Percentiles rank a stretch among this genome's conserved stretches.
Conservation (phyloP, 2,113 vertebrate genomes). For the Psephotus haematonotus region DNA sequence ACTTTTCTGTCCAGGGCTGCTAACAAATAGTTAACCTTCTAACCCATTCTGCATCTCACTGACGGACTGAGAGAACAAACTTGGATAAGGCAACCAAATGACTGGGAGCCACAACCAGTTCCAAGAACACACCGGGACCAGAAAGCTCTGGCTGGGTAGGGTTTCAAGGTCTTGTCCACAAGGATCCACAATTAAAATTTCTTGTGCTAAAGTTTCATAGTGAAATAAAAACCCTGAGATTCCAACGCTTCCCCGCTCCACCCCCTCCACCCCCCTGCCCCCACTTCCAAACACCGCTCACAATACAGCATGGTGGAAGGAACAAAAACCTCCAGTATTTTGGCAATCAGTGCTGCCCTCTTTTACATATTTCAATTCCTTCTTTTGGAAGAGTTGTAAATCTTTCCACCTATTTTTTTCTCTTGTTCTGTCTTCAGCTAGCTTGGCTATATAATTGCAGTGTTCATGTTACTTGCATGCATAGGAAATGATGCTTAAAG, state of each 20-base stretch:
- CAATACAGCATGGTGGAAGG: conserved; percentile 14
- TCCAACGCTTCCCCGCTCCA: neutral
- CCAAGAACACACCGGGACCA: conserved; percentile 49
- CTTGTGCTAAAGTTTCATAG: conserved; percentile 69
- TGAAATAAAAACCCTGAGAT: conserved; percentile 68
- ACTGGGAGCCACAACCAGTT: conserved; percentile 46
- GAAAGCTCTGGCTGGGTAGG: conserved; percentile 49
- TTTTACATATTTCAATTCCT: conserved; percentile 37
- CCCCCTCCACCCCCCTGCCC: neutral
- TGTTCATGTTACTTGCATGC: neutral
- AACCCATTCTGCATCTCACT: neutral
- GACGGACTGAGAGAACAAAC: neutral
- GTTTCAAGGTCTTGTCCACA: conserved; percentile 72
- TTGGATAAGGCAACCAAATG: conserved; percentile 17
- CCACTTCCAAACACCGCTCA: neutral
- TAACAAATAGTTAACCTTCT: neutral
- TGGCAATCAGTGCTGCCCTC: conserved; percentile 24
- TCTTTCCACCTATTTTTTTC: neutral
- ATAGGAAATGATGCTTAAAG: neutral
- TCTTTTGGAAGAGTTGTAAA: conserved; percentile 38
- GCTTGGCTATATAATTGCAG: neutral
- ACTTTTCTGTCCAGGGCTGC: neutral
- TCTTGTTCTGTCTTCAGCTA: neutral
- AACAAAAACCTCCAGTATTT: conserved; percentile 53
- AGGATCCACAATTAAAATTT: conserved; percentile 76